A percentile compares a stretch with the other conserved stretches of the same genome.
Conservation (phyloP, 2,797 vertebrate species). For the Chlorospingus flavigularis region DNA sequence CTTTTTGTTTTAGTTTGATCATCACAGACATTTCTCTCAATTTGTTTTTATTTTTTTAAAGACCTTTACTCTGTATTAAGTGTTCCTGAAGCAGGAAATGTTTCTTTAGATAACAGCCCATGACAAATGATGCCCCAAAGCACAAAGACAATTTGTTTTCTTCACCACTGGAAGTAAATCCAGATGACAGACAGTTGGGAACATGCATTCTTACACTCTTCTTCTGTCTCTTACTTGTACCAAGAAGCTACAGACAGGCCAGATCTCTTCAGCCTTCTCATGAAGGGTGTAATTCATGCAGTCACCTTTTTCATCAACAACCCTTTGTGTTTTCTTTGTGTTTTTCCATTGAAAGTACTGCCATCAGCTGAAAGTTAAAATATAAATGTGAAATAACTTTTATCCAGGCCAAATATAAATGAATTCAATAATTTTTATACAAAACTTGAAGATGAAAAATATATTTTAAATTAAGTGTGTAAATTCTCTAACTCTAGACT, state of each 20-base stretch:
- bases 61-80: not conserved
- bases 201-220: not conserved
- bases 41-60: not conserved
- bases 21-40: not conserved
- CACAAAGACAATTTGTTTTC: not conserved
- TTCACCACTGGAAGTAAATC: not conserved
- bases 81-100: not conserved
- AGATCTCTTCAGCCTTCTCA: not conserved
- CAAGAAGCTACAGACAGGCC: not conserved
- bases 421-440: not conserved
- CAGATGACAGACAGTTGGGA: not conserved
- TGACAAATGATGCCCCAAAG: conserved; percentile 16
- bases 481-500: not conserved
- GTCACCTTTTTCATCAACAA: not conserved
- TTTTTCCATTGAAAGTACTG: not conserved
- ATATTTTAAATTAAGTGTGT: not conserved
- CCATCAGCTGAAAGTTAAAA: not conserved
- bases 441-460: not conserved
- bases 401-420: not conserved
- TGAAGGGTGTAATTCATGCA: not conserved
- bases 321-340: fast-evolving
- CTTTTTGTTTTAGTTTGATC: not conserved
- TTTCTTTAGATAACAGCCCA: not conserved
- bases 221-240: not conserved
- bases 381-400: not conserved